These are phyloP conservation scores for Tyrannus savana DNA, from an alignment of 2,113 vertebrate species.

Conservation along the genomic window DNA sequence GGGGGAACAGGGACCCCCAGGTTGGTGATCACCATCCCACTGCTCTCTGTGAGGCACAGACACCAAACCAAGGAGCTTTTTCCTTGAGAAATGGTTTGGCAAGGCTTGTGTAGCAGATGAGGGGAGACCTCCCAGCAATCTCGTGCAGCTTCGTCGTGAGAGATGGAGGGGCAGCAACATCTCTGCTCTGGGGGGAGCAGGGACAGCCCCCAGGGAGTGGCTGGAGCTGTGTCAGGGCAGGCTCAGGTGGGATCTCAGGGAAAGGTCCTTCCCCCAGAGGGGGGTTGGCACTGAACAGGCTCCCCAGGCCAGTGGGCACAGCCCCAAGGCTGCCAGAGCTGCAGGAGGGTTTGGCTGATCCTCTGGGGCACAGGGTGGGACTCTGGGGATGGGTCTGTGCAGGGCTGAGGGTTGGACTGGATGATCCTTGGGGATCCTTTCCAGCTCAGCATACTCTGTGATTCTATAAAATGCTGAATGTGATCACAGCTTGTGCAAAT, in stretches of 20 bases:
- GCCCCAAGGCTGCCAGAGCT: not conserved
- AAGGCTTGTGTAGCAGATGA: rapidly evolving
- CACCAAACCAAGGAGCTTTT: not conserved
- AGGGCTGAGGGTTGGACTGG: rapidly evolving
- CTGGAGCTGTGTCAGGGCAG: not conserved
- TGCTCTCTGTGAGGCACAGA: rapidly evolving
- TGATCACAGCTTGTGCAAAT: not conserved
- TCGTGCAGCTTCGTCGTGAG: not conserved
- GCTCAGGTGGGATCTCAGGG: not conserved
- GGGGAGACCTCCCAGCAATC: rapidly evolving
- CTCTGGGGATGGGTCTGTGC: not conserved
- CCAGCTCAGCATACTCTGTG: not conserved
- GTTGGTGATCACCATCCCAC: slow-evolving; percentile 30
- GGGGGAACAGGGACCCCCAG: slow-evolving; percentile 82
- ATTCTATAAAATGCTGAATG: not conserved
- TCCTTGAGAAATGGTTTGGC: rapidly evolving
- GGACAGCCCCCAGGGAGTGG: not conserved
- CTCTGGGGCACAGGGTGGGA: not conserved
- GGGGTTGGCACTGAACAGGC: not conserved
- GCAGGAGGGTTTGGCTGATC: not conserved
- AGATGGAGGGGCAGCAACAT: not conserved
- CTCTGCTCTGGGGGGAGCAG: not conserved
- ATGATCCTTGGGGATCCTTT: rapidly evolving
- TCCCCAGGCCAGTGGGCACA: not conserved
- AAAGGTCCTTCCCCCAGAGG: not conserved